Percentiles rank a stretch among this genome's conserved stretches.
phyloP scores from a whole-genome alignment of 2,113 vertebrate genomes.

The Oceanodroma tethys region DNA sequence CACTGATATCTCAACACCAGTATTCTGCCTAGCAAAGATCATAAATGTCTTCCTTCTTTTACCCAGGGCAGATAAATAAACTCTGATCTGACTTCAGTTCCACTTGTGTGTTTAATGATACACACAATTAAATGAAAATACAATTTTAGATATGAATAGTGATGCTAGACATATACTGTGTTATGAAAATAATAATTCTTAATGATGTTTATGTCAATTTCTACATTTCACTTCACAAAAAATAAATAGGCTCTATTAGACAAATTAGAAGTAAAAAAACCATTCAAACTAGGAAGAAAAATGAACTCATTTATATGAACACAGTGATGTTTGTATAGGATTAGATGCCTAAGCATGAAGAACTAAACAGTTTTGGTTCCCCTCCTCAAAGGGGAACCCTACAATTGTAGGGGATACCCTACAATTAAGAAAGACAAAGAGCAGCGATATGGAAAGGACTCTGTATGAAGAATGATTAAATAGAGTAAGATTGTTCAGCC shows the following conservation, averaged over 20 bases:
- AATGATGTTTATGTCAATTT: not conserved
- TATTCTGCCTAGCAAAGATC: not conserved
- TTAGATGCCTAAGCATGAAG: not conserved
- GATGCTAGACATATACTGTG: not conserved
- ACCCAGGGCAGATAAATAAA: not conserved
- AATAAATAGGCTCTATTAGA: not conserved
- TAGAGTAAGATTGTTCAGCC: not conserved
- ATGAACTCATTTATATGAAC: not conserved
- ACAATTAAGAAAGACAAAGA: not conserved
- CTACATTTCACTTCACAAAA: not conserved
- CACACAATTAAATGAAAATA: not conserved
- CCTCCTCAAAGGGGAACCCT: not conserved
- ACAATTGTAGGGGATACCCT: too few species aligned
- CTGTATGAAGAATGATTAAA: not conserved
- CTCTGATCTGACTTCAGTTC: not conserved
- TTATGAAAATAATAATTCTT: not conserved
- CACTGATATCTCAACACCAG: not conserved
- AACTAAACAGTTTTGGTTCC: not conserved
- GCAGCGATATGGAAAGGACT: not conserved
- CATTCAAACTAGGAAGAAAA: not conserved
- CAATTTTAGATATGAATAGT: not conserved
- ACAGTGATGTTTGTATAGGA: not conserved
- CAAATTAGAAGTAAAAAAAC: not conserved
- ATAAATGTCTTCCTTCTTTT: not conserved
- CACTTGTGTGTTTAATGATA: not conserved